Evolutionary conservation across 1,140 invertebrate genomes (phyloP).

Genomic region (Plodia interpunctella): DNA sequence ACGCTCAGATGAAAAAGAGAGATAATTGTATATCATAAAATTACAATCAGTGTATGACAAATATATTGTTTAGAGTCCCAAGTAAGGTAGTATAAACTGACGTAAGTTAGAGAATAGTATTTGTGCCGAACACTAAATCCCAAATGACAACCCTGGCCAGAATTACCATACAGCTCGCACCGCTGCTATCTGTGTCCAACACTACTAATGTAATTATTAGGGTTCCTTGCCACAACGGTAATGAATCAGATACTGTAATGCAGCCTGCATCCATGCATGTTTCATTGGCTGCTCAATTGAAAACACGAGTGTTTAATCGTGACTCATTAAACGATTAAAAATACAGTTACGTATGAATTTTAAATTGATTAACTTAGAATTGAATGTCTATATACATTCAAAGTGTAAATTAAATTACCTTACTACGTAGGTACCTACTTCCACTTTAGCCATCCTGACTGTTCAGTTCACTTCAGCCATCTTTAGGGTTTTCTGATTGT

Average conservation of each 20-base stretch:
- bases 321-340: conserved; percentile 6
- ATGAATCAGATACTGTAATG: conserved; percentile 16
- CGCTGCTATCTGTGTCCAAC: conserved; percentile 50
- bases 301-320: conserved; percentile 3
- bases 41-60: too few relatives aligned
- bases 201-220: conserved; percentile 39
- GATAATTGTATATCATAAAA: too few relatives aligned
- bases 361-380: conserved; percentile 10
- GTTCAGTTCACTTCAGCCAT: too few relatives aligned
- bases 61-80: too few relatives aligned
- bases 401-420: neutral
- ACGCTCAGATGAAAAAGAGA: too few relatives aligned
- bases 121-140: too few relatives aligned
- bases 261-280: conserved; percentile 5
- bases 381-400: neutral
- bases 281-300: neutral
- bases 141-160: conserved; percentile 15
- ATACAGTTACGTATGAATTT: conserved; percentile 5
- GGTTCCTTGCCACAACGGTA: conserved; percentile 15
- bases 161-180: conserved; percentile 63
- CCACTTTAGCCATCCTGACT: too few relatives aligned
- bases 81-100: too few relatives aligned
- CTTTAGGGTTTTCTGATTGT: too few relatives aligned
- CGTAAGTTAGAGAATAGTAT: too few relatives aligned
- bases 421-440: too few relatives aligned